A percentile compares a stretch with the other conserved stretches of the same genome.
Conservation (phyloP, 2,113 vertebrate species). For the Pteronura brasiliensis region DNA sequence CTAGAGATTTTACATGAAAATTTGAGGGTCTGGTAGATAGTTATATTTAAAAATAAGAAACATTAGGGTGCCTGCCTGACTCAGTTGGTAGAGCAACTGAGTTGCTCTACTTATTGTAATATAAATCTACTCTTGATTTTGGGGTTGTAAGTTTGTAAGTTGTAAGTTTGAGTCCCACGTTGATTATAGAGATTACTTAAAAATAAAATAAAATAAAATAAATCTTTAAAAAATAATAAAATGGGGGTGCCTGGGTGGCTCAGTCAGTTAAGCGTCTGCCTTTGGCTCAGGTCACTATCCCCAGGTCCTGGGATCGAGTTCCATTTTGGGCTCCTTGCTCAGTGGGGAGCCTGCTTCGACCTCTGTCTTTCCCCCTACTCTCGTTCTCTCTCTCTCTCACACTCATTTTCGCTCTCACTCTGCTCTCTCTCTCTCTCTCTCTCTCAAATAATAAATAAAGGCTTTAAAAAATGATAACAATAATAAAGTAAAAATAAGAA, state of each 20-base stretch:
- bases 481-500: neutral
- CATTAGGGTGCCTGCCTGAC: neutral
- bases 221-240: neutral
- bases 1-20: neutral
- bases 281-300: no score
- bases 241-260: neutral
- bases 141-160: neutral
- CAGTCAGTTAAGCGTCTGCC: no score
- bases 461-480: neutral
- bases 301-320: no score
- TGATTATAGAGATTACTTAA: neutral
- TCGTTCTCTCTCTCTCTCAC: no score
- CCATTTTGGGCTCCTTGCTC: no score
- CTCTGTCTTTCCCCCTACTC: no score
- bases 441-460: no score
- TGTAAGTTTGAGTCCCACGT: neutral
- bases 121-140: neutral
- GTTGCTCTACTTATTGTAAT: no score
- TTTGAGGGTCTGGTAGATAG: neutral
- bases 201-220: neutral
- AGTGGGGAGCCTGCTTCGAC: no score
- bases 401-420: no score
- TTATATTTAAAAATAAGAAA: slow-evolving; percentile 30
- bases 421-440: no score
- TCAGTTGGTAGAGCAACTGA: neutral